A percentile compares a stretch with the other conserved stretches of the same genome.
These are phyloP conservation scores for Flexamia atlantica DNA, from an alignment of 2,888 invertebrate genomes.

Conservation along the genomic window DNA sequence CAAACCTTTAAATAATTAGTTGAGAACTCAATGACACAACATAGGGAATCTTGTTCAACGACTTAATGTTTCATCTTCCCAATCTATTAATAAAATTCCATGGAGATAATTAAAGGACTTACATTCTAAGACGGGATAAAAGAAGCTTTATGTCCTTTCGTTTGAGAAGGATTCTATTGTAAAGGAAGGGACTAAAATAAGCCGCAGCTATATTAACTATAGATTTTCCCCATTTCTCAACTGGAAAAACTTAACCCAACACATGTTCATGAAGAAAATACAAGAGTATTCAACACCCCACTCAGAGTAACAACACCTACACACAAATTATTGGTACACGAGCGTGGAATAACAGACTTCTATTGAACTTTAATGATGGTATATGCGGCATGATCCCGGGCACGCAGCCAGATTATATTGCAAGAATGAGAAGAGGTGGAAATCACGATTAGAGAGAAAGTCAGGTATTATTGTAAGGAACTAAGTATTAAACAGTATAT, in stretches of 20 bases:
- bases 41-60: too few species aligned
- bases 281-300: background rate
- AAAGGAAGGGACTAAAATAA: too few species aligned
- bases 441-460: background rate
- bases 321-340: background rate
- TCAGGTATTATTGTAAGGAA: background rate
- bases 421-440: background rate
- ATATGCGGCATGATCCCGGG: background rate
- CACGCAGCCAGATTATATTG: background rate
- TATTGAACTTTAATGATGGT: background rate
- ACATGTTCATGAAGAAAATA: background rate
- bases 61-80: too few species aligned
- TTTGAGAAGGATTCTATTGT: too few species aligned
- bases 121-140: too few species aligned
- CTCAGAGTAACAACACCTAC: background rate
- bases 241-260: background rate
- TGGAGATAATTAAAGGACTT: too few species aligned
- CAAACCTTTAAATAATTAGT: too few species aligned
- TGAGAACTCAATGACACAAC: too few species aligned
- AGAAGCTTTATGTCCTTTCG: too few species aligned
- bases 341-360: background rate
- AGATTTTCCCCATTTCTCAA: background rate
- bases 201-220: too few species aligned
- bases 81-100: too few species aligned
- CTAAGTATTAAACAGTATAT: background rate